phyloP scores from a whole-genome alignment of 2,797 vertebrate species.

The Prionace glauca region DNA sequence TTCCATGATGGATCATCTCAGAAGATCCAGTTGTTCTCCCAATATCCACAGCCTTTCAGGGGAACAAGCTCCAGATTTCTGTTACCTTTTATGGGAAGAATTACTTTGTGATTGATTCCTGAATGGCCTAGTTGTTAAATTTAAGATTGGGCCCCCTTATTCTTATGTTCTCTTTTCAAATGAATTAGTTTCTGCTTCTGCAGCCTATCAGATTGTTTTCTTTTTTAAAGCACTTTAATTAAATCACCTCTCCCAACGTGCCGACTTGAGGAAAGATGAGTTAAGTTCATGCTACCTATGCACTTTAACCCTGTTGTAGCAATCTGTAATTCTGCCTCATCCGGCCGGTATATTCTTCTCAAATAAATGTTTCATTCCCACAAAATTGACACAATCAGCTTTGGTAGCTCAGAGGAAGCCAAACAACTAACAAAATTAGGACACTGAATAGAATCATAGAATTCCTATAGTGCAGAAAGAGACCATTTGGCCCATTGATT shows the following conservation, averaged over 20 bases:
- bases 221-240: not conserved
- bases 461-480: no score
- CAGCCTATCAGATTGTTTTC: not conserved
- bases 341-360: not conserved
- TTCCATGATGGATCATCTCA: no score
- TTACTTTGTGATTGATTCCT: not conserved
- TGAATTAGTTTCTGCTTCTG: not conserved
- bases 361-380: not conserved
- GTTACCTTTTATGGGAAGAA: not conserved
- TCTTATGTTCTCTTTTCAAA: not conserved
- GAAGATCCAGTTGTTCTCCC: not conserved
- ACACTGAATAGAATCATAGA: no score
- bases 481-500: no score
- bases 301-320: not conserved
- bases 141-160: not conserved
- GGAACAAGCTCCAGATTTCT: not conserved
- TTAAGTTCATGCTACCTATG: not conserved
- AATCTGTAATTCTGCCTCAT: not conserved
- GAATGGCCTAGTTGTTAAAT: not conserved
- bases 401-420: not conserved
- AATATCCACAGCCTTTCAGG: not conserved
- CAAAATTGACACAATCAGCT: not conserved
- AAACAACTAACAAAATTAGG: not conserved
- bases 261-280: not conserved
- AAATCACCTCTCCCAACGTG: not conserved